Conservation (phyloP, 2,797 vertebrate genomes). For the Gymnothorax reevesii region DNA sequence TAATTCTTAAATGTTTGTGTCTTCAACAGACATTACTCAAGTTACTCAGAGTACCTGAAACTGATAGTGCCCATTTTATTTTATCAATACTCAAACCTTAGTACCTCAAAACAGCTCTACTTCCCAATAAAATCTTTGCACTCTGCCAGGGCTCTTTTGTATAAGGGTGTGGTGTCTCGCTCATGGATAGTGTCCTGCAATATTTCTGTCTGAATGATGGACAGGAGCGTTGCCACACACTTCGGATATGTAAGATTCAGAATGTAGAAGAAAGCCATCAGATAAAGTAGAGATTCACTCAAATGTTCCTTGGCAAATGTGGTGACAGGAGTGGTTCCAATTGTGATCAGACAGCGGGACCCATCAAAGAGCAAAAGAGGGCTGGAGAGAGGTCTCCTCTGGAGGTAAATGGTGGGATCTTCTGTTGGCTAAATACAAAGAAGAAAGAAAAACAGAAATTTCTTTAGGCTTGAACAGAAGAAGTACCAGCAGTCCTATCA, state of each 20-base stretch:
- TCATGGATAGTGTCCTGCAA: slow-evolving; percentile 35
- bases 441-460: too few species aligned
- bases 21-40: neutral
- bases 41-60: slow-evolving; percentile 1
- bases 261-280: neutral
- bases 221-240: slow-evolving; percentile 39
- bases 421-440: too few species aligned
- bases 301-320: too few species aligned
- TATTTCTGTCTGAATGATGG: slow-evolving; percentile 40
- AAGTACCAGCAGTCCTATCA: too few species aligned
- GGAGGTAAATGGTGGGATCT: too few species aligned
- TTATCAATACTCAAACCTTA: neutral
- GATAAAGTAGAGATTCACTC: too few species aligned
- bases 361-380: too few species aligned
- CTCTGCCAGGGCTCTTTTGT: slow-evolving; percentile 31
- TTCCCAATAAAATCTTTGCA: slow-evolving; percentile 18
- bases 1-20: neutral
- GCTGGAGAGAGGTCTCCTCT: too few species aligned
- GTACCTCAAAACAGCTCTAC: neutral
- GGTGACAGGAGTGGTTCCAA: too few species aligned
- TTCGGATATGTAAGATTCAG: slow-evolving; percentile 40
- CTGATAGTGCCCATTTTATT: slow-evolving; percentile 5
- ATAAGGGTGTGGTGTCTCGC: slow-evolving; percentile 15
- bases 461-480: too few species aligned
- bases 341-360: too few species aligned